Evolutionary conservation across 2,797 vertebrate species (phyloP).

Genomic region (Loriculus beryllinus): DNA sequence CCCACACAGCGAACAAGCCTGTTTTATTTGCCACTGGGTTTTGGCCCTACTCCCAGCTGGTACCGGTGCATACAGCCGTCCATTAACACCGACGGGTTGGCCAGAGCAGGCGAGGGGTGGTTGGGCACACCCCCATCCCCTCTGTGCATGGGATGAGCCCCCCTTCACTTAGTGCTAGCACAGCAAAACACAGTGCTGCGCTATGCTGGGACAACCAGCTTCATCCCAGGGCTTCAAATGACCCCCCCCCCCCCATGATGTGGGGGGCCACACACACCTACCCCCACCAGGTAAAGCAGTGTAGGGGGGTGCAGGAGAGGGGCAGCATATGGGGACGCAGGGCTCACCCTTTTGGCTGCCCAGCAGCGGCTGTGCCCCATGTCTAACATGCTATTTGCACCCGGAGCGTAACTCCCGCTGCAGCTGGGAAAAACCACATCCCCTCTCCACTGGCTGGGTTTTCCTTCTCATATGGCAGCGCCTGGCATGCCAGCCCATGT

Average conservation of each 20-base stretch:
- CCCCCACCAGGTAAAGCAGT: not conserved
- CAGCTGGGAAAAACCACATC: conserved; percentile 47
- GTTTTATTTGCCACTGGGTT: not conserved
- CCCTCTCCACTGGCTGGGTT: not conserved
- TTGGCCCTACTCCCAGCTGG: not conserved
- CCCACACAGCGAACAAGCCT: not conserved
- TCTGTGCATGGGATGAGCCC: not conserved
- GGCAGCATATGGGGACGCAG: not conserved
- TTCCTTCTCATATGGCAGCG: not conserved
- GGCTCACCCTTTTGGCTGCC: not conserved
- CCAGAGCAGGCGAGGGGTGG: not conserved
- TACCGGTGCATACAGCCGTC: not conserved
- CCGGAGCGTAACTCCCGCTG: not conserved
- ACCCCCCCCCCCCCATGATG: not conserved
- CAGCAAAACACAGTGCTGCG: not conserved
- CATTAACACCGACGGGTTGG: fast-evolving
- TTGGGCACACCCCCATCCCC: not conserved
- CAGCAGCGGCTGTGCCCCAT: not conserved
- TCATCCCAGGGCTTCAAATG: not conserved
- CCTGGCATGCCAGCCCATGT: not conserved
- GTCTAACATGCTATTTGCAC: conserved; percentile 9
- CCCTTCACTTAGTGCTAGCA: not conserved
- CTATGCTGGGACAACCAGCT: not conserved
- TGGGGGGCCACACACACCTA: not conserved
- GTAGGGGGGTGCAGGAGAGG: not conserved